Conservation (phyloP, 1,140 invertebrate species). For the Acyrthosiphon pisum region DNA sequence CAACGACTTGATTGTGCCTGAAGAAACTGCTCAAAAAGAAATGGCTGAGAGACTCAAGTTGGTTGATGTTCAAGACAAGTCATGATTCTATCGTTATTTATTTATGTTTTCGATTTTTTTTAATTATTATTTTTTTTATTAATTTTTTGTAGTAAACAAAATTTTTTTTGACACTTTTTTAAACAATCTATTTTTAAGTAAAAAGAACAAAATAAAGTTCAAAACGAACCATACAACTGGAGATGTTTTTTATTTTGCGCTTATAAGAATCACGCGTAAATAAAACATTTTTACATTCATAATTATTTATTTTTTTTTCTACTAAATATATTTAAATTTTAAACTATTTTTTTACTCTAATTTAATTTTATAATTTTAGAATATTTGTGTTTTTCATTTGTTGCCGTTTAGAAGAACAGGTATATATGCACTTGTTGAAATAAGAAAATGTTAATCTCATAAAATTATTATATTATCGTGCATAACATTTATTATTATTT, state of each 20-base stretch:
- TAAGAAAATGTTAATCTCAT: conserved; percentile 23
- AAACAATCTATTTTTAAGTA: conserved; percentile 33
- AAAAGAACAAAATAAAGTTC: conserved; percentile 35
- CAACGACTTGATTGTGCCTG: conserved; percentile 29
- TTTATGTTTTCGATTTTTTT: conserved; percentile 41
- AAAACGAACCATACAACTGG: conserved; percentile 56
- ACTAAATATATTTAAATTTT: not conserved
- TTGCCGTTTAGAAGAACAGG: not conserved
- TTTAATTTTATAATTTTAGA: conserved; percentile 18
- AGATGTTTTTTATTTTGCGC: conserved; percentile 42
- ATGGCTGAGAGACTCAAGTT: conserved; percentile 52
- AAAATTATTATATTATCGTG: not conserved
- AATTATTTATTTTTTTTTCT: conserved; percentile 34
- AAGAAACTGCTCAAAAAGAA: conserved; percentile 53
- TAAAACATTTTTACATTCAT: conserved; percentile 45
- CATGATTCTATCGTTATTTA: conserved; percentile 47
- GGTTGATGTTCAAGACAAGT: conserved; percentile 51
- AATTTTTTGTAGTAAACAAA: conserved; percentile 35
- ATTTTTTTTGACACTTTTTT: conserved; percentile 48
- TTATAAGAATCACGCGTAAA: conserved; percentile 31
- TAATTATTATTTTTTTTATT: conserved; percentile 32
- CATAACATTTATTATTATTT: conserved; percentile 18
- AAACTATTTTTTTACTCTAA: conserved; percentile 24
- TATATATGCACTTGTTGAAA: conserved; percentile 32
- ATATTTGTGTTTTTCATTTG: conserved; percentile 20